A percentile compares a stretch with the other conserved stretches of the same genome.
These are phyloP conservation scores for Zoanthus sansibaricus DNA, from an alignment of 92 coral and sea anemone genomes.

Conservation along the genomic window DNA sequence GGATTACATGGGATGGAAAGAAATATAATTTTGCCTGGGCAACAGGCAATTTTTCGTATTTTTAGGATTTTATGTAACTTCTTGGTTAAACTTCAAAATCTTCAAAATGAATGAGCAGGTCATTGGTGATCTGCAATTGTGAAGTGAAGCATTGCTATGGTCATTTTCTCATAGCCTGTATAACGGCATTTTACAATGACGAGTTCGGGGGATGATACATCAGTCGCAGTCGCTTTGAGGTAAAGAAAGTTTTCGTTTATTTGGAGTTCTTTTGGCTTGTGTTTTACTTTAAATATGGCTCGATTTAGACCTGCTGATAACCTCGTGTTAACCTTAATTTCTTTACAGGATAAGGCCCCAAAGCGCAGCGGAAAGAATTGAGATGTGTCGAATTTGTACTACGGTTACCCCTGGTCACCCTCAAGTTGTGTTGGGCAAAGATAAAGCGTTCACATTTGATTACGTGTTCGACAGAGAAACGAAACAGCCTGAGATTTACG, in stretches of 20 bases:
- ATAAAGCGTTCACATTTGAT: conserved; percentile 98
- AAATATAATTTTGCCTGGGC: neutral
- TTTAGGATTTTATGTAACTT: neutral
- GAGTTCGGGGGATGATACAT: conserved; percentile 82
- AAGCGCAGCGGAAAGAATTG: conserved; percentile 98
- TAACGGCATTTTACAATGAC: conserved; percentile 49
- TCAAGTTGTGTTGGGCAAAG: conserved; percentile 97
- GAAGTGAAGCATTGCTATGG: conserved; percentile 38
- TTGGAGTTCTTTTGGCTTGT: conserved; percentile 43
- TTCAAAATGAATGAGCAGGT: conserved; percentile 65
- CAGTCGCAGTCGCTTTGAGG: conserved; percentile 98
- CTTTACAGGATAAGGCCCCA: conserved; percentile 96
- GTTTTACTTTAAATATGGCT: conserved; percentile 25
- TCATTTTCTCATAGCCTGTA: neutral
- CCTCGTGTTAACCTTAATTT: conserved; percentile 42
- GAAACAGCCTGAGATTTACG: conserved; percentile 87
- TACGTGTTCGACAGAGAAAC: conserved; percentile 82
- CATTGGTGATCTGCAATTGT: conserved; percentile 49
- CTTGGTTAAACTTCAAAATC: conserved; percentile 9
- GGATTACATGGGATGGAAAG: conserved; percentile 33
- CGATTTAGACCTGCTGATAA: conserved; percentile 44
- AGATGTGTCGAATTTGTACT: conserved; percentile 97
- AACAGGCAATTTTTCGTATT: conserved; percentile 4
- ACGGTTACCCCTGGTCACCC: conserved; percentile 91
- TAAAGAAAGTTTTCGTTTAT: conserved; percentile 65